Conservation (phyloP, 2,797 vertebrate genomes). For the Natrix natrix region DNA sequence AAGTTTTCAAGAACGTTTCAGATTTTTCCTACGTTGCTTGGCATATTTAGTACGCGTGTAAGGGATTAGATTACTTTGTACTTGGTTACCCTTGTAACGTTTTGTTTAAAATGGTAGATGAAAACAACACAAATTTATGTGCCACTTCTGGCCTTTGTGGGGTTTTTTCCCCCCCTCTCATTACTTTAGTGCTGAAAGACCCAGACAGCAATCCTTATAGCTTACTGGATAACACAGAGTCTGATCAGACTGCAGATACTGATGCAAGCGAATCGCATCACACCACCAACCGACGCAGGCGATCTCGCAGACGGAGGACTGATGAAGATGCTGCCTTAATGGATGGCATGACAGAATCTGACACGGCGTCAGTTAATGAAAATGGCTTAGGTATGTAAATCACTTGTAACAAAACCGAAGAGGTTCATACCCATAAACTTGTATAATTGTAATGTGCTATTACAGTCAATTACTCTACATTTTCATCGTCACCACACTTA, state of each 20-base stretch:
- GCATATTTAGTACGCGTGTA: not conserved
- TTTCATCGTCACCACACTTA: not conserved
- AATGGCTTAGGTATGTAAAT: slow-evolving; percentile 90
- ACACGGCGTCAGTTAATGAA: slow-evolving; percentile 93
- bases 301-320: slow-evolving; percentile 91
- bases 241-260: slow-evolving; percentile 95
- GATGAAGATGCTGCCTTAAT: slow-evolving; percentile 95
- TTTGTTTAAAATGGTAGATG: slow-evolving; percentile 23
- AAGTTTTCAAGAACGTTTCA: not conserved
- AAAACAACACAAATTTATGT: slow-evolving; percentile 25
- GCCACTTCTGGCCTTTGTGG: not conserved
- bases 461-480: slow-evolving; percentile 10
- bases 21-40: not conserved
- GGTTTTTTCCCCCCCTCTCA: slow-evolving; percentile 51
- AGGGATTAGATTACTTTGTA: not conserved
- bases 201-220: slow-evolving; percentile 88
- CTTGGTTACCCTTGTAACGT: not conserved
- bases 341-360: slow-evolving; percentile 96
- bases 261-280: slow-evolving; percentile 93
- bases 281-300: slow-evolving; percentile 86
- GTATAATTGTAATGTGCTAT: not conserved
- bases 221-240: slow-evolving; percentile 91
- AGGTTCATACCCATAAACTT: not conserved
- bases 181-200: slow-evolving; percentile 81
- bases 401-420: slow-evolving; percentile 27